Evolutionary conservation across 2,797 vertebrate species (phyloP), one percentile per base, ranked within the genome.

Genomic region (Phataginus tricuspis): DNA sequence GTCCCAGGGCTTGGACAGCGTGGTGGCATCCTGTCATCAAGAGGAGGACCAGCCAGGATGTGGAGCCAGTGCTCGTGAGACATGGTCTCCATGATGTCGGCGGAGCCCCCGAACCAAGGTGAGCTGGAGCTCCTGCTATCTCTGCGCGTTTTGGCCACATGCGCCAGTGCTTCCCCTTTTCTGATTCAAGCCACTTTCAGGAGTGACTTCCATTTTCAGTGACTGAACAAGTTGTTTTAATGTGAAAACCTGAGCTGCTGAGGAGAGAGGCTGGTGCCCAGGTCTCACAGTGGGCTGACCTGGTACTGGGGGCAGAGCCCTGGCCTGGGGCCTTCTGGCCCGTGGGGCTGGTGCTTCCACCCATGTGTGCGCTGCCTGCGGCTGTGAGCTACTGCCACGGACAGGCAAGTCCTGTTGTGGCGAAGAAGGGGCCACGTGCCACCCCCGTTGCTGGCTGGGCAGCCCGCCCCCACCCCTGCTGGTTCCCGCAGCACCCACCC

Each of bases 121-220:
- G 31, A 8, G 63, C 64, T 86, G 91, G 61, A 71, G 83, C 7
- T n/a, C 27, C 1, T 12, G 7, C 10, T 5, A 1, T 4, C 7
- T 11, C 10, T 19, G 34, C 7, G 3, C 25, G 15, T 42, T n/a
- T 79, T 5, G 29, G 25, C 34, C 29, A 4, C 7, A 14, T 15
- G 4, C 0, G 18, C 29, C 29, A 15, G 3, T 1, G 16, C 12
- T 1, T 1, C 2, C 12, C 13, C 27, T n/a, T 63, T 31, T 51
- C 31, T 4, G 57, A 25, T 25, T 42, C 25, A 68, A 90, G 34
- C 19, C 19, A 25, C 31, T 5, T 25, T 77, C 29, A 27, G 66
- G 42, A 51, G 8, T 34, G 37, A 8, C 84, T 55, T 66, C 45
- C 42, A 42, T 14, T 15, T 42, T 25, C 29, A 34, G 29, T 15